These are phyloP conservation scores for Eulithis prunata DNA, from an alignment of 2,888 invertebrate species.

Conservation along the genomic window DNA sequence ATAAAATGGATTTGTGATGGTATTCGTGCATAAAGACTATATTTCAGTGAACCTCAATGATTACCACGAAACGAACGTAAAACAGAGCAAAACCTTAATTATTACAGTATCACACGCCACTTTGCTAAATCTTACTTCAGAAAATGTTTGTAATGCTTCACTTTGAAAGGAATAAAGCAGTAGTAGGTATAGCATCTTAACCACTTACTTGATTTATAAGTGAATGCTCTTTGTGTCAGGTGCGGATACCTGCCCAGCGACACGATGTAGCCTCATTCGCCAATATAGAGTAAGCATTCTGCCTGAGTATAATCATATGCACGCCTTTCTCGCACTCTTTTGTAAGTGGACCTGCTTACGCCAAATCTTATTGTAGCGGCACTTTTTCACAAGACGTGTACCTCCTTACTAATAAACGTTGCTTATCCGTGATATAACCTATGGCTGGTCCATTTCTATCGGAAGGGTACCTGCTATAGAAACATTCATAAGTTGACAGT, in stretches of 20 bases:
- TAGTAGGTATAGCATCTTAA: constrained; percentile 9
- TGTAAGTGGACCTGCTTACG: constrained; percentile 22
- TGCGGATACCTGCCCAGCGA: constrained; percentile 82
- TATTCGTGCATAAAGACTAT: constrained; percentile 9
- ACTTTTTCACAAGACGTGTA: constrained; percentile 19
- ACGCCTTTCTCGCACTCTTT: constrained; percentile 43
- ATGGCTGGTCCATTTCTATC: constrained; percentile 12
- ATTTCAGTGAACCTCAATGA: constrained; percentile 8
- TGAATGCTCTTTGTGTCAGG: constrained; percentile 73
- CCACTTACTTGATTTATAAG: constrained; percentile 35
- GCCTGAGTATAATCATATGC: constrained; percentile 38
- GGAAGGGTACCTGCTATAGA: constrained; percentile 1
- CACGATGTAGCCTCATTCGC: constrained; percentile 81
- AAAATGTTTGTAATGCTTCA: constrained; percentile 14
- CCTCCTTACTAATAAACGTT: constrained; percentile 15
- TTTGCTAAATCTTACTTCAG: constrained; percentile 7
- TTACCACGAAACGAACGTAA: constrained; percentile 13
- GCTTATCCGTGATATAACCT: constrained; percentile 4
- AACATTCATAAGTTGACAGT: constrained; percentile 5
- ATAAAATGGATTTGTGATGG: background rate
- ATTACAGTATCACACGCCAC: constrained; percentile 24
- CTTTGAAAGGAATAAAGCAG: background rate
- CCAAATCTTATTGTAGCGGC: constrained; percentile 19
- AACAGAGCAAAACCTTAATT: constrained; percentile 8
- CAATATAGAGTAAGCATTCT: constrained; percentile 81